Evolutionary conservation across 2,113 vertebrate genomes (phyloP).

Genomic region (Serilophus lunatus): DNA sequence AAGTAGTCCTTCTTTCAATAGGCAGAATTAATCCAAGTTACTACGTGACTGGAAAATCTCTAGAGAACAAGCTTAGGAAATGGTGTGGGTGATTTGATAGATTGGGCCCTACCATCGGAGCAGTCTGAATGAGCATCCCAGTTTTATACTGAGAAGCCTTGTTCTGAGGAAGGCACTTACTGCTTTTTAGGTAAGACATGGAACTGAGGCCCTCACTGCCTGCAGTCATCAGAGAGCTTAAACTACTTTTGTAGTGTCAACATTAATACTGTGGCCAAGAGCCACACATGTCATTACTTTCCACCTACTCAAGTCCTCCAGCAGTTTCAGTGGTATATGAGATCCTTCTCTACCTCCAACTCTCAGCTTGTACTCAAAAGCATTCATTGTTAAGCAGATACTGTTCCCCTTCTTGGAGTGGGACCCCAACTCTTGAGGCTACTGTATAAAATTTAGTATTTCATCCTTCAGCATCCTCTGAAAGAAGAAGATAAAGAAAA

Average conservation of each 20-base stretch:
- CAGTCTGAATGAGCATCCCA: not conserved
- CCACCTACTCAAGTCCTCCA: not conserved
- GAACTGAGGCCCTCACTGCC: not conserved
- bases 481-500: not conserved
- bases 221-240: not conserved
- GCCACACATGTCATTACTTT: not conserved
- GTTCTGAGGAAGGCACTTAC: not conserved
- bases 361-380: not conserved
- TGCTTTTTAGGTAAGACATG: not conserved
- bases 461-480: not conserved
- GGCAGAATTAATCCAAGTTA: not conserved
- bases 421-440: not conserved
- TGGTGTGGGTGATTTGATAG: not conserved
- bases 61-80: not conserved
- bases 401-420: not conserved
- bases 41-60: not conserved
- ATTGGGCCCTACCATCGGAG: not conserved
- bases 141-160: not conserved
- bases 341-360: not conserved
- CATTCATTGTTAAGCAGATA: not conserved
- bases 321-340: not conserved
- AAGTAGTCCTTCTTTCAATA: not conserved
- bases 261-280: not conserved
- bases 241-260: not conserved
- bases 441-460: not conserved